These are phyloP conservation scores for Rhimphoctona megacephalus DNA, from an alignment of 2,888 invertebrate species.

Conservation along the genomic window DNA sequence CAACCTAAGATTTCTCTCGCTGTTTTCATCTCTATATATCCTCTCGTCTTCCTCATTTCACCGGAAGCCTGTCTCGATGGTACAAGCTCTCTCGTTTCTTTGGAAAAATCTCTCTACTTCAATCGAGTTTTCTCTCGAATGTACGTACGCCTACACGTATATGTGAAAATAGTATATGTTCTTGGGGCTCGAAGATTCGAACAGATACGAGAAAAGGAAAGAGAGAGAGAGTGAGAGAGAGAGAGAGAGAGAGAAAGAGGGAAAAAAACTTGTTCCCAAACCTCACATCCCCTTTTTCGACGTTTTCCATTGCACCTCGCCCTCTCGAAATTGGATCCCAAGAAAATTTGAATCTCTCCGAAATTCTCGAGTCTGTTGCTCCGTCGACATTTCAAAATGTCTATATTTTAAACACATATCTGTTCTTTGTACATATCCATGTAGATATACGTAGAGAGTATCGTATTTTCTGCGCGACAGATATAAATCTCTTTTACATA, in stretches of 20 bases:
- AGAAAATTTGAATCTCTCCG: slow-evolving; percentile 42
- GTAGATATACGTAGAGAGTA: background rate
- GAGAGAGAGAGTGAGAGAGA: too few species aligned
- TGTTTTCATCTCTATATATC: slow-evolving; percentile 26
- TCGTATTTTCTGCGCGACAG: background rate
- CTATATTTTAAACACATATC: background rate
- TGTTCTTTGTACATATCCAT: background rate
- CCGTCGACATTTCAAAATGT: slow-evolving; percentile 9
- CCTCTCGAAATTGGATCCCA: slow-evolving; percentile 48
- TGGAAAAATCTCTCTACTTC: slow-evolving; percentile 47
- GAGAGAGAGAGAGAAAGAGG: background rate
- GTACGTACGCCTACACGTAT: background rate
- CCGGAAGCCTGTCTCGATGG: slow-evolving; percentile 27
- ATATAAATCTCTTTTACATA: slow-evolving; percentile 29
- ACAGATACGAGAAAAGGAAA: background rate
- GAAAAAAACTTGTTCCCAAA: background rate
- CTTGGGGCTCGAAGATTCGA: background rate
- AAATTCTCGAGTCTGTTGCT: slow-evolving; percentile 33
- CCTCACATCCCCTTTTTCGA: background rate
- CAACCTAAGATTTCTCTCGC: slow-evolving; percentile 28
- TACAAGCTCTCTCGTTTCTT: slow-evolving; percentile 14
- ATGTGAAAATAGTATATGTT: background rate
- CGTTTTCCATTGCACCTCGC: slow-evolving; percentile 30
- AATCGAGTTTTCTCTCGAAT: slow-evolving; percentile 32
- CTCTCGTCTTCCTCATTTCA: slow-evolving; percentile 31